A percentile compares a stretch with the other conserved stretches of the same genome.
phyloP scores from a whole-genome alignment of 1,140 invertebrate genomes.

The Drosophila pseudoananassae region DNA sequence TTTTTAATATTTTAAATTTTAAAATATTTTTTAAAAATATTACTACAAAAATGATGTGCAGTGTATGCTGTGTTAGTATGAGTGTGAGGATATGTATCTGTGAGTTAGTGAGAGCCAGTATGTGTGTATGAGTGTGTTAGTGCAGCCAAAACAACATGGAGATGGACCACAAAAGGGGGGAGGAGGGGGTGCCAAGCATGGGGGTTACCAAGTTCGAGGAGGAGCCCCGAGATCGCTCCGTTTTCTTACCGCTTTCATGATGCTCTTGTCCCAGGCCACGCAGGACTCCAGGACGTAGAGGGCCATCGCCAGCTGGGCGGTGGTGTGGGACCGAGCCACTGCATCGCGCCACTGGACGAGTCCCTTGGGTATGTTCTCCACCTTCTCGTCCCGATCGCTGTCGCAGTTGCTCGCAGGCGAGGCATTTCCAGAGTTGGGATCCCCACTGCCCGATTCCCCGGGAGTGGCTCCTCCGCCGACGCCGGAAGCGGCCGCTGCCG shows the following conservation, averaged over 20 bases:
- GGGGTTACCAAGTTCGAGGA: slow-evolving; percentile 9
- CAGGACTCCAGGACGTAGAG: slow-evolving; percentile 95
- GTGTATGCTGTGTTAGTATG: neutral
- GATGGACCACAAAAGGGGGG: slow-evolving; percentile 1
- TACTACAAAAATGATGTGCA: neutral
- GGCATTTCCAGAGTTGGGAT: slow-evolving; percentile 69
- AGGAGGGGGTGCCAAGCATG: neutral
- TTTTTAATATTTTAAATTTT: no score
- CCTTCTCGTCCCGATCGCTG: slow-evolving; percentile 82
- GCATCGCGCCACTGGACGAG: slow-evolving; percentile 95
- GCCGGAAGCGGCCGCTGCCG: slow-evolving; percentile 51
- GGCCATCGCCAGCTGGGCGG: slow-evolving; percentile 95
- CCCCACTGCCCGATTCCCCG: slow-evolving; percentile 28
- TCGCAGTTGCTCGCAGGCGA: slow-evolving; percentile 78
- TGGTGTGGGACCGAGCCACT: slow-evolving; percentile 91
- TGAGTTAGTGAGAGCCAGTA: neutral
- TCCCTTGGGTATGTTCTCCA: slow-evolving; percentile 87
- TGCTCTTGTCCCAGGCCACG: slow-evolving; percentile 99
- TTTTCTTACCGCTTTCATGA: slow-evolving; percentile 97
- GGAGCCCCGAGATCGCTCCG: neutral
- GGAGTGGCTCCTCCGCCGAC: slow-evolving; percentile 3
- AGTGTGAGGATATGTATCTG: neutral
- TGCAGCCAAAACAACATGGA: slow-evolving; percentile 1
- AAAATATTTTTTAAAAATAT: no score
- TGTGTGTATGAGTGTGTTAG: neutral